A percentile compares a stretch with the other conserved stretches of the same genome.
These are phyloP conservation scores for Dryadula phaetusa DNA, from an alignment of 2,888 invertebrate genomes.

Conservation along the genomic window DNA sequence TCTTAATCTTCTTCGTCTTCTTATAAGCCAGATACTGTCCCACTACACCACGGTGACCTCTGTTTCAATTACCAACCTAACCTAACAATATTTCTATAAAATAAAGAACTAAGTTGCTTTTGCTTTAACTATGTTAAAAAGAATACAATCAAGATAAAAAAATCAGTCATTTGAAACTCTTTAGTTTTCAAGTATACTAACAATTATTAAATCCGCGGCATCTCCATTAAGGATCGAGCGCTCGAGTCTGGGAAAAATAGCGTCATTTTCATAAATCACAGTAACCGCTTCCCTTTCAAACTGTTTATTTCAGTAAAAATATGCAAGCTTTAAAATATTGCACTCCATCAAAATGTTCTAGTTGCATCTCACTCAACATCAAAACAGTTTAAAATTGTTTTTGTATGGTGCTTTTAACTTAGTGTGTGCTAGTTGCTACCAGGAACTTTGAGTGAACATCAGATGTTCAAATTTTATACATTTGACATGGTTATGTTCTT, in stretches of 20 bases:
- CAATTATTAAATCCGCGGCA: conserved; percentile 41
- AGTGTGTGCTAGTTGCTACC: not conserved
- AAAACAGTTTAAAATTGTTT: not conserved
- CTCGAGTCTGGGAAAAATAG: conserved; percentile 40
- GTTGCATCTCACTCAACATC: conserved; percentile 3
- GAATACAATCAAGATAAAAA: conserved; percentile 1
- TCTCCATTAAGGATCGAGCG: conserved; percentile 38
- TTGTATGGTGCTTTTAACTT: not conserved
- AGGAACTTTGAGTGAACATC: no score
- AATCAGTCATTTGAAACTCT: conserved; percentile 26
- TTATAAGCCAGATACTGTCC: no score
- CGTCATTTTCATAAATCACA: conserved; percentile 44
- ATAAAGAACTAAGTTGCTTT: no score
- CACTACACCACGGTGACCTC: no score
- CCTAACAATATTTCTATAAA: no score
- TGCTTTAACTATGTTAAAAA: no score
- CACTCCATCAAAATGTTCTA: conserved; percentile 16
- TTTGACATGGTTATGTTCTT: no score
- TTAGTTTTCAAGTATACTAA: conserved; percentile 33
- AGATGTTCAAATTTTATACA: no score
- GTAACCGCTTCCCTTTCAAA: conserved; percentile 40
- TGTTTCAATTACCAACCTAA: no score
- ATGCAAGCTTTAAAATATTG: conserved; percentile 35
- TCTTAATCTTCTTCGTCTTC: no score
- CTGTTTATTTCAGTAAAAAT: conserved; percentile 42